Evolutionary conservation across 2,113 vertebrate genomes (phyloP), one percentile per base, ranked within the genome.

Genomic region (Formicarius rufipectus): DNA sequence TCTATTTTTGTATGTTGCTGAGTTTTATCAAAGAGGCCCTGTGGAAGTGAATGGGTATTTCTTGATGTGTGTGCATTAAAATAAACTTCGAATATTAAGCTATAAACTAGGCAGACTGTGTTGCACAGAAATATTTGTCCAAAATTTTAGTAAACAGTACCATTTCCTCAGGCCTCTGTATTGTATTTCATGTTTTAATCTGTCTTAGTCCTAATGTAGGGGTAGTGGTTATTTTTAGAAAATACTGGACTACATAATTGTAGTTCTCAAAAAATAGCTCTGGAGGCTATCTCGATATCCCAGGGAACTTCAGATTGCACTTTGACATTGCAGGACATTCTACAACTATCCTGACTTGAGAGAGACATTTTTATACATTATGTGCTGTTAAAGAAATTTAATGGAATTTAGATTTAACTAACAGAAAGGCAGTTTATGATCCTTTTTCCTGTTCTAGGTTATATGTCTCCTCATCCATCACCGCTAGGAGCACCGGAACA

Each of bases 381-480:
- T 35, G 20, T 88, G 16, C 25, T 84, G 15, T 63, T 88, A 77
- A 83, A 83, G 15, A 84, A 81, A n/a, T n/a, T 8, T 12, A 16
- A 5, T 66, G 8, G 12, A 60, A 68, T 68, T 79, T 52, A 42
- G 27, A 11, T 71, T 55, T 86, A 47, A 40, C 14, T 89, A 52
- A 50, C 52, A 35, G 37, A 80, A 28, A 39, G 28, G 6, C 76
- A 33, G 28, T 58, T 52, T 84, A 18, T 97, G 60, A 84, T 91
- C 45, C 24, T 71, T 84, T 28, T 97, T 40, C 40, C 12, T 84
- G 78, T 92, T 97, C 9, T 47, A 99, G 99, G 99, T 84, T 99
- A 99, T 89, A 98, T 99, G 97, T 99, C 99, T 5, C 99, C 99
- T 12, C 99, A 99, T 72, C 99, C 99, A 0, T 99, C 99, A 67